These are phyloP conservation scores for Lycocerus yunnanus DNA, from an alignment of 2,888 invertebrate genomes.

Conservation along the genomic window DNA sequence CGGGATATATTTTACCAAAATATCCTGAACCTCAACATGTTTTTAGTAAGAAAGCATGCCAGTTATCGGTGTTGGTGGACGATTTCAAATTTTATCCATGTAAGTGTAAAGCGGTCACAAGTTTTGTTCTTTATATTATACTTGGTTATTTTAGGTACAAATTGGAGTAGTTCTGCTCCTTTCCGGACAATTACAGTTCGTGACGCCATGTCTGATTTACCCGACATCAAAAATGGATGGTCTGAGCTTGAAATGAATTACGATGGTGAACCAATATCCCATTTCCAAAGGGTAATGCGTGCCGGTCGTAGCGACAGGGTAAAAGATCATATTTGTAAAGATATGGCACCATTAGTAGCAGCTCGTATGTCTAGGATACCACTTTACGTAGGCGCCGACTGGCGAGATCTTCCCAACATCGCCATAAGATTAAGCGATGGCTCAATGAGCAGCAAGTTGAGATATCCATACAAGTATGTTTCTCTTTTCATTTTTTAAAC, in stretches of 20 bases:
- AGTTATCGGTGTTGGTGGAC: slow-evolving; percentile 65
- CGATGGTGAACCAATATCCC: slow-evolving; percentile 69
- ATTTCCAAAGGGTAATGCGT: slow-evolving; percentile 76
- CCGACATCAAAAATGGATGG: slow-evolving; percentile 74
- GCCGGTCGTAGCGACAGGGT: slow-evolving; percentile 46
- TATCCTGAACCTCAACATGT: slow-evolving; percentile 82
- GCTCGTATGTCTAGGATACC: slow-evolving; percentile 79
- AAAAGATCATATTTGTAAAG: slow-evolving; percentile 81
- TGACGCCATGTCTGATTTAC: slow-evolving; percentile 85
- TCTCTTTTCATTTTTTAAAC: not conserved
- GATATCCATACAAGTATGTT: slow-evolving; percentile 58
- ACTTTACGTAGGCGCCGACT: slow-evolving; percentile 75
- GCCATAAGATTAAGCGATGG: slow-evolving; percentile 73
- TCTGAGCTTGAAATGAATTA: slow-evolving; percentile 72
- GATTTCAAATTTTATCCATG: slow-evolving; percentile 56
- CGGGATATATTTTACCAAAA: slow-evolving; percentile 72
- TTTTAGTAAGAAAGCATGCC: slow-evolving; percentile 70
- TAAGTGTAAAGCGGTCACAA: slow-evolving; percentile 14
- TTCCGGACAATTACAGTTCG: slow-evolving; percentile 74
- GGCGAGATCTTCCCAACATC: slow-evolving; percentile 85
- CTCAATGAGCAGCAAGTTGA: slow-evolving; percentile 64
- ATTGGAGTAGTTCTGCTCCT: slow-evolving; percentile 73
- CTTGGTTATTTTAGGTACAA: slow-evolving; percentile 55
- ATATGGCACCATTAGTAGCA: slow-evolving; percentile 79
- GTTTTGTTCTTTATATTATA: not conserved